Evolutionary conservation across 2,113 vertebrate genomes (phyloP).

Genomic region (Bujurquina vittata): DNA sequence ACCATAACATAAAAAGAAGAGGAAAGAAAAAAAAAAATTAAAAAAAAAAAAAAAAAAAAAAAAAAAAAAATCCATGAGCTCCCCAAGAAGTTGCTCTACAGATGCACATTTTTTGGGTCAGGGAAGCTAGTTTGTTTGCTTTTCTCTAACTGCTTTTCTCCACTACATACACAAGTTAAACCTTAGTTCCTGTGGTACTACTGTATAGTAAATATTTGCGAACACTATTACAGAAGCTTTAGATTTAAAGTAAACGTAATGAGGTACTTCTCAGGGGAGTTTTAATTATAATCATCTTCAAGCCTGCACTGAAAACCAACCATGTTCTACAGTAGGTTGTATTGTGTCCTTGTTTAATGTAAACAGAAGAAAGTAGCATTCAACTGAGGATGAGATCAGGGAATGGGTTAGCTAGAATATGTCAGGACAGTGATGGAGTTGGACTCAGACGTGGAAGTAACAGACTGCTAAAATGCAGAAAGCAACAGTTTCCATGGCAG

Average conservation of each 20-base stretch:
- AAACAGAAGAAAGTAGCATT: background rate
- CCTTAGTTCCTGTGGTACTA: no score
- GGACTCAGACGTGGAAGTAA: constrained; percentile 53
- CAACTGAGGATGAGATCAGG: constrained; percentile 40
- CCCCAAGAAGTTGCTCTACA: no score
- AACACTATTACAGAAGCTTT: no score
- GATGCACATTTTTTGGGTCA: no score
- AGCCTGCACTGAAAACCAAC: background rate
- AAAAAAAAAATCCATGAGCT: no score
- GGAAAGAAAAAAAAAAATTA: no score
- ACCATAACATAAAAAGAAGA: no score
- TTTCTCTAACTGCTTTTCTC: no score
- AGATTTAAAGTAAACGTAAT: no score
- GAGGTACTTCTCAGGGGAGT: background rate
- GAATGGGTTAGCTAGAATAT: constrained; percentile 18
- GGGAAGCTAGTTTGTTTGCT: no score
- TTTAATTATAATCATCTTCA: background rate
- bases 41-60: no score
- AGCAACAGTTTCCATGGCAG: constrained; percentile 58
- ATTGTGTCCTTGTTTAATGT: constrained; percentile 15
- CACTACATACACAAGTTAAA: background rate
- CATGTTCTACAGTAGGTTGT: background rate
- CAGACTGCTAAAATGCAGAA: constrained; percentile 46
- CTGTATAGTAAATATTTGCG: no score
- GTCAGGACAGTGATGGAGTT: constrained; percentile 41